These are phyloP conservation scores for Litoditis marina DNA, from an alignment of 2,888 invertebrate genomes.

Conservation along the genomic window DNA sequence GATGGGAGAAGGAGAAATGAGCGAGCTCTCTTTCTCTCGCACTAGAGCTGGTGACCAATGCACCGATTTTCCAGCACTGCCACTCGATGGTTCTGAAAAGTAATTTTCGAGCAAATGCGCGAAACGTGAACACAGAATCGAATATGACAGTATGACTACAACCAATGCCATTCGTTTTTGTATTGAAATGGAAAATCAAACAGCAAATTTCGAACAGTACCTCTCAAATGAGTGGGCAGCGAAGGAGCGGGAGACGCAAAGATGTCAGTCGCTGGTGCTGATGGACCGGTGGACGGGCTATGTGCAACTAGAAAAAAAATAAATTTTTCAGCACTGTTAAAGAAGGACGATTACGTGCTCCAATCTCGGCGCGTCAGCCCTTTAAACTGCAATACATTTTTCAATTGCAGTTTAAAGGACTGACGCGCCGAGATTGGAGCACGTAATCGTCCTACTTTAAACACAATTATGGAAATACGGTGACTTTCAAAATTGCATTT, in stretches of 20 bases:
- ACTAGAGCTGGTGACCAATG: constrained; percentile 43
- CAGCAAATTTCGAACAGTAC: constrained; percentile 7
- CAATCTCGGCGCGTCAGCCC: too few relatives aligned
- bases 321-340: too few relatives aligned
- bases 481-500: too few relatives aligned
- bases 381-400: too few relatives aligned
- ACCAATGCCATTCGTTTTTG: too few relatives aligned
- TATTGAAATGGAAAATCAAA: too few relatives aligned
- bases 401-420: too few relatives aligned
- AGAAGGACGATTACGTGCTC: too few relatives aligned
- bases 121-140: background rate
- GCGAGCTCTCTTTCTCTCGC: too few relatives aligned
- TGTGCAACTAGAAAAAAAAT: constrained; percentile 30
- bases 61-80: constrained; percentile 20
- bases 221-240: constrained; percentile 37
- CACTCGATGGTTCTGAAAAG: constrained; percentile 6
- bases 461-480: too few relatives aligned
- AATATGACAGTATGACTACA: background rate
- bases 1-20: background rate
- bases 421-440: too few relatives aligned
- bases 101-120: background rate
- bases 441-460: too few relatives aligned
- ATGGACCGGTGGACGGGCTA: constrained; percentile 20
- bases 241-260: constrained; percentile 32
- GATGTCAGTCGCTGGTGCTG: constrained; percentile 40